Base-by-base conservation (phyloP, 2,888 invertebrate genomes). In the Latrodectus elegans region DNA sequence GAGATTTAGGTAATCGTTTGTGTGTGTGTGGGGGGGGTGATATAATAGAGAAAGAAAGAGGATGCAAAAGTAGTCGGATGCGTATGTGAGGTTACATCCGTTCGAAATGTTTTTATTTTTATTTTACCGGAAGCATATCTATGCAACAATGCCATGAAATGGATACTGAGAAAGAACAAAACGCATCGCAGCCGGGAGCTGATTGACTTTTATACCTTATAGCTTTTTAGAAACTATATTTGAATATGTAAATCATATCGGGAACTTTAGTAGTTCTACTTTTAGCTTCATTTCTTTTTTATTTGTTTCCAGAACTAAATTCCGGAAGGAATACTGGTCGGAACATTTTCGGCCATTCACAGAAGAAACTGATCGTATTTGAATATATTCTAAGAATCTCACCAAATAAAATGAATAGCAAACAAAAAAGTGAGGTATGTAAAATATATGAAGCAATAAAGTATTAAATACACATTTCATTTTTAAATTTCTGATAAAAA, bases 51-150 rank as follows among this genome's bases (percentile, higher is more conserved):
- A 51, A 15, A 72, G 68, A 38, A 70, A 53, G 17, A 68, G 78
- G 78, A 78, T 78, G 78, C 70, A 78, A 55, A 78, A 78, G 70
- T 55, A 38, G 70, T 60, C 70, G 38, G 78, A 78, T 70, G 53
- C 38, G 38, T 38, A 38, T 38, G 38, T 38, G 38, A 38, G 78
- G 68, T 68, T 9, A 70, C 78, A 78, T 78, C 78, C 78, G 78
- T 38, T 14, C n/a, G 22, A 65, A 52, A 73, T 11, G 53, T 60
- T 60, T n/a, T n/a, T 60, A 60, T 60, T 60, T 60, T n/a, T 60
- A 38, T 60, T 60, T 60, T 60, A 60, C 60, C 60, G 60, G 60
- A 60, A 60, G n/a, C n/a, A 60, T 15, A 60, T 15, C 60, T 60
- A 60, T 67, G 68, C 68, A 77, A 77, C 68, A 52, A 68, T 22